Conservation (phyloP, 2,888 invertebrate genomes). For the Coecobrya sp. region DNA sequence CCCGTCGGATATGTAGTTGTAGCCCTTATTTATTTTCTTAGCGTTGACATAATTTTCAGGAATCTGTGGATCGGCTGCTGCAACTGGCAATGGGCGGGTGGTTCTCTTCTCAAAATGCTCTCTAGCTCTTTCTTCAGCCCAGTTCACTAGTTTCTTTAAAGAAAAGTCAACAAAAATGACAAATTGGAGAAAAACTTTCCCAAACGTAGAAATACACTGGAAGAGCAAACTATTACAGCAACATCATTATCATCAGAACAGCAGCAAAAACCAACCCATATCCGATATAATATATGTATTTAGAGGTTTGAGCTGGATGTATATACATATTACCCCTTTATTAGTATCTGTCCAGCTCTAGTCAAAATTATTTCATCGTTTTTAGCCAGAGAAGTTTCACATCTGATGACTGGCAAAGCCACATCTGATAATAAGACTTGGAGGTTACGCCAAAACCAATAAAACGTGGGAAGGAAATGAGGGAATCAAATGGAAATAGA, state of each 20-base stretch:
- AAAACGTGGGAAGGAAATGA: neutral
- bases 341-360: neutral
- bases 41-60: constrained; percentile 92
- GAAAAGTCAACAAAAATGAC: neutral
- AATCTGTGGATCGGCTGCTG: constrained; percentile 29
- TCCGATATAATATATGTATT: neutral
- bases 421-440: constrained; percentile 5
- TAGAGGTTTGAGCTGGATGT: neutral
- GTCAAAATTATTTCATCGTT: constrained; percentile 2
- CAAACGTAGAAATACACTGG: neutral
- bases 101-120: constrained; percentile 82
- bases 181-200: neutral
- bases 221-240: neutral
- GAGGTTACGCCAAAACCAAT: constrained; percentile 20
- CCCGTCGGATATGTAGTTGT: constrained; percentile 4
- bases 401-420: constrained; percentile 33
- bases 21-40: constrained; percentile 90
- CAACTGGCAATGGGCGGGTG: constrained; percentile 42
- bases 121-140: constrained; percentile 84
- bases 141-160: constrained; percentile 82
- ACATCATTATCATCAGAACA: neutral
- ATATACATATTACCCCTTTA: too few relatives aligned
- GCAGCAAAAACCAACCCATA: too few relatives aligned
- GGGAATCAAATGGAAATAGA: neutral
- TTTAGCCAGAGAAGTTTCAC: constrained; percentile 28